Evolutionary conservation across 2,113 vertebrate genomes (phyloP), one percentile per base, ranked within the genome.

Genomic region (Hippocampus mohnikei): DNA sequence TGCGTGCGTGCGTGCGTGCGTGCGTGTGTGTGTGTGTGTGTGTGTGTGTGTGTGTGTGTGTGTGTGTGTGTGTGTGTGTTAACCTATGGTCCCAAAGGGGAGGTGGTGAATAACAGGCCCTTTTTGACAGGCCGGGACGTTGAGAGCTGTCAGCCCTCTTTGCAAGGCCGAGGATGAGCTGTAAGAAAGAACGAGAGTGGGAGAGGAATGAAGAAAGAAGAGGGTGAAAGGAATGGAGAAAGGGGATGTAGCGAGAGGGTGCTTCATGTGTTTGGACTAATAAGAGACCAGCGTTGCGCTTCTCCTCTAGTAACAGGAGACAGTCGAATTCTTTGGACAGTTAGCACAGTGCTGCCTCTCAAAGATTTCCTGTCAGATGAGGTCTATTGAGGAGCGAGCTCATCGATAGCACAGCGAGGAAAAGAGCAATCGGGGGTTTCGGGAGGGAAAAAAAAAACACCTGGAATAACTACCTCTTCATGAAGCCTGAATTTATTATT

Each of bases 321-420:
- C 95, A 96, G 94, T 94, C 95, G 94, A 98, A 98, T 95, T 96
- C 96, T 98, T 96, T 95, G 96, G 96, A 94, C 93, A 96, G 94
- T 96, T 96, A 95, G 95, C 91, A 94, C 89, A 93, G 93, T 86
- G 88, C 92, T 95, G 94, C 93, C 92, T 95, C 91, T 94, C 95
- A 97, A 98, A 97, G 95, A 96, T 97, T 98, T 97, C 94, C 96
- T 97, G 96, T 99, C 97, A 99, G 94, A 96, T 95, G 10, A 91
- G 90, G 92, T 95, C 95, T 96, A 94, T 94, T 94, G 92, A 93
- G 94, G 94, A 83, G 52, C 95, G 94, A 96, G 93, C 89, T 94
- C 96, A 94, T 96, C 95, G 94, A 94, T 94, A 95, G 95, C 85
- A 80, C 88, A 91, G 71, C 79, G 71, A 85, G 46, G 69, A 55